These are phyloP conservation scores for Diceros bicornis DNA, from an alignment of 2,797 vertebrate genomes.

Conservation along the genomic window DNA sequence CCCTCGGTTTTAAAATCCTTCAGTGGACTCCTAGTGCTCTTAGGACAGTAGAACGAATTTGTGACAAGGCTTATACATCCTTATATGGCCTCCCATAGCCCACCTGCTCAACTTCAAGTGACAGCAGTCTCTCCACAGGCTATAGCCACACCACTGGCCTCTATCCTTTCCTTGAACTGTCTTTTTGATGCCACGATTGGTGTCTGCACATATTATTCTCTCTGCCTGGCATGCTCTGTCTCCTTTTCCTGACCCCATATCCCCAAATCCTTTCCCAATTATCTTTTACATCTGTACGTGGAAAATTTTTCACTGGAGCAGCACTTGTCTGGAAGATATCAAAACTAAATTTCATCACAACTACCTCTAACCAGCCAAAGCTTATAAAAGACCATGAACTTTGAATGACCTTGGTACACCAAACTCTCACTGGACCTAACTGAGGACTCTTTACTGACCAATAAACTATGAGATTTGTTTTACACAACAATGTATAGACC, in stretches of 20 bases:
- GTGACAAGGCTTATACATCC: background rate
- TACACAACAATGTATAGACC: background rate
- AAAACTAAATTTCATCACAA: background rate
- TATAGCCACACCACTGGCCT: fast-evolving
- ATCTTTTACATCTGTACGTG: background rate
- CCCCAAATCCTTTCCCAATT: background rate
- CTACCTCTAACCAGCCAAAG: background rate
- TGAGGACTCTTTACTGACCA: background rate
- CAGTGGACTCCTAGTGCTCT: background rate
- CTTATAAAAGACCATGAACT: background rate
- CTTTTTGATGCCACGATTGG: background rate
- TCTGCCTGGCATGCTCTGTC: background rate
- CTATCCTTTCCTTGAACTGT: background rate
- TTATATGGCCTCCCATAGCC: fast-evolving
- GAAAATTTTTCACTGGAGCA: background rate
- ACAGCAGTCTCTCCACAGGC: fast-evolving
- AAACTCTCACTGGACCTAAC: background rate
- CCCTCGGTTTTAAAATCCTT: background rate
- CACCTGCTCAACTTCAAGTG: background rate
- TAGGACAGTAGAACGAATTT: background rate
- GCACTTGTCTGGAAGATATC: background rate
- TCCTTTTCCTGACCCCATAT: background rate
- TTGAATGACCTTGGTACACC: background rate
- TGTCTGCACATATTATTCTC: background rate
- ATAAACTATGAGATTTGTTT: background rate